Evolutionary conservation across 2,113 vertebrate genomes (phyloP).

Genomic region (Peromyscus leucopus): DNA sequence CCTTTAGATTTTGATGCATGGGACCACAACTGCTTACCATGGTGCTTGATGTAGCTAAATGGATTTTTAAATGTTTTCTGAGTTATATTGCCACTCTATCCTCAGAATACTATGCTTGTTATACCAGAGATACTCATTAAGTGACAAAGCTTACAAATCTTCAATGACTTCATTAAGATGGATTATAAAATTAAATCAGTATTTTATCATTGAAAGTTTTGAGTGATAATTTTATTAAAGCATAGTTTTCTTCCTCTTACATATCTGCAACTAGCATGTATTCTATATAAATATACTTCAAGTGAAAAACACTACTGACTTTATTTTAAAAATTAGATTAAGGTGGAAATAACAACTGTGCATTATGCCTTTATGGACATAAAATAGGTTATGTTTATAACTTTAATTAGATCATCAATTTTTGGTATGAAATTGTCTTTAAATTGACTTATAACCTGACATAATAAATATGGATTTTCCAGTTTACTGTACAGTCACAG

Average conservation of each 20-base stretch:
- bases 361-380: slow-evolving; percentile 51
- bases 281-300: slow-evolving; percentile 34
- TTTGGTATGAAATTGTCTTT: slow-evolving; percentile 2
- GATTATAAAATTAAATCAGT: slow-evolving; percentile 72
- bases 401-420: slow-evolving; percentile 47
- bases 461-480: slow-evolving; percentile 41
- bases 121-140: slow-evolving; percentile 50
- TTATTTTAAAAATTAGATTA: slow-evolving; percentile 66
- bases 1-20: slow-evolving; percentile 46
- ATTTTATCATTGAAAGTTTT: slow-evolving; percentile 69
- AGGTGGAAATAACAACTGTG: slow-evolving; percentile 24
- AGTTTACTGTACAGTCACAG: neutral
- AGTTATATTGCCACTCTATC: slow-evolving; percentile 51
- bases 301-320: slow-evolving; percentile 50
- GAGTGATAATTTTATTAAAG: slow-evolving; percentile 70
- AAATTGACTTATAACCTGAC: slow-evolving; percentile 51
- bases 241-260: slow-evolving; percentile 56
- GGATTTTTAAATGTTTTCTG: slow-evolving; percentile 59
- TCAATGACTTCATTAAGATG: slow-evolving; percentile 65
- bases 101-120: slow-evolving; percentile 53
- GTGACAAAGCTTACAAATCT: slow-evolving; percentile 67
- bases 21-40: slow-evolving; percentile 50
- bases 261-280: slow-evolving; percentile 46
- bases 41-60: slow-evolving; percentile 52
- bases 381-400: slow-evolving; percentile 49